A percentile compares a stretch with the other conserved stretches of the same genome.
These are phyloP conservation scores for Drosophila rubida DNA, from an alignment of 2,888 invertebrate genomes.

Conservation along the genomic window DNA sequence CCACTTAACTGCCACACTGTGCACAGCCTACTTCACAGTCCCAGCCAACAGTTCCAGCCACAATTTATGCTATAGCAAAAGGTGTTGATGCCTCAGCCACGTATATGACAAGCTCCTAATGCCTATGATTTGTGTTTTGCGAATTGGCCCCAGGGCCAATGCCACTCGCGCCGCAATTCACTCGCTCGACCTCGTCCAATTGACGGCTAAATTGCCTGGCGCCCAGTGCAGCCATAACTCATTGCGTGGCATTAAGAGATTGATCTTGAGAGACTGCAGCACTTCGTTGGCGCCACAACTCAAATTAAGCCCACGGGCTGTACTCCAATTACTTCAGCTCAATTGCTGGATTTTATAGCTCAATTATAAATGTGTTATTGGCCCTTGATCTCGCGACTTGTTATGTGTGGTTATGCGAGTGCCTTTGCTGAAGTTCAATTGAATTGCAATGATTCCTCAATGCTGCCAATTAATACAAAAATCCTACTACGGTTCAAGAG, in stretches of 20 bases:
- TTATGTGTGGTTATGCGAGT: too few species aligned
- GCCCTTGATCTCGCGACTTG: not conserved
- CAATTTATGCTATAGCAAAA: constrained; percentile 53
- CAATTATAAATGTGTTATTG: not conserved
- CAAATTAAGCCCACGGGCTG: not conserved
- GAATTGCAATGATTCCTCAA: too few species aligned
- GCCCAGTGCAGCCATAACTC: constrained; percentile 12
- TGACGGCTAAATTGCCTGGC: constrained; percentile 21
- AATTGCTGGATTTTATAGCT: not conserved
- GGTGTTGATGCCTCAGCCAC: constrained; percentile 42
- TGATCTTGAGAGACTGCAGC: constrained; percentile 10
- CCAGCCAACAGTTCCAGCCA: not conserved
- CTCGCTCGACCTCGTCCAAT: not conserved
- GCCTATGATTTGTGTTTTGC: constrained; percentile 48
- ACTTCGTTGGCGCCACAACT: not conserved
- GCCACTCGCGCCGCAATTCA: not conserved
- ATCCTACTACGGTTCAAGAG: too few species aligned
- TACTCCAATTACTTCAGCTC: not conserved
- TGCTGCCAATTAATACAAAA: too few species aligned
- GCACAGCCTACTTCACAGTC: not conserved
- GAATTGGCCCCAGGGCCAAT: constrained; percentile 24
- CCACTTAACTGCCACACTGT: constrained; percentile 70
- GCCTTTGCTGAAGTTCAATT: too few species aligned
- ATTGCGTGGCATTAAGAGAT: constrained; percentile 15
- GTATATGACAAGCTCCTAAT: constrained; percentile 46